Evolutionary conservation across 2,797 vertebrate genomes (phyloP), one percentile per base, ranked within the genome.

Genomic region (Brotula barbata): DNA sequence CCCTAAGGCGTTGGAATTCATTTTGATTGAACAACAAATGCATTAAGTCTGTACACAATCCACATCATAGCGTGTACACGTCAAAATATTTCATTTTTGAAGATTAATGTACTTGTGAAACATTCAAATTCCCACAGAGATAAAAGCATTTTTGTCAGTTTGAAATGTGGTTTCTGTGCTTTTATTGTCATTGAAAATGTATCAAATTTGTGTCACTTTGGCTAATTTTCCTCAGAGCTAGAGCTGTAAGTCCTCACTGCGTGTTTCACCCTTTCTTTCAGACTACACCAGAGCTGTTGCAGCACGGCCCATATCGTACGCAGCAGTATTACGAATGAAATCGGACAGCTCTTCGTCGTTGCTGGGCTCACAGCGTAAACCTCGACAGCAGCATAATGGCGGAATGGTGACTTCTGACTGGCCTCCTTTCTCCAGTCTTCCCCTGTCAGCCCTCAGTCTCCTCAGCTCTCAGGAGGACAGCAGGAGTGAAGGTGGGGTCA

Each of bases 311-410:
- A 87, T 93, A 33, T 91, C 95, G 13, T 95, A 96, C 41, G 92
- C 94, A 68, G 92, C 95, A 14, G 91, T 98, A 51, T 67, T 96
- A 74, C 91, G 94, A 82, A 94, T 95, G 86, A 98, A 93, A 88
- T 78, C 91, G 2, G 94, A 91, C 73, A 92, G 94, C 74, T 92
- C 92, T 5, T 88, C 92, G 46, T 70, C 93, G 8, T 74, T 87
- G 72, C 89, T 91, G 75, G 89, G 77, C 79, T 88, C 93, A 34
- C 93, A 92, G 73, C 81, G 73, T 78, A 91, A 93, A 86, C 87
- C 92, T 48, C 89, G 90, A 60, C 88, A 92, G 58, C 89, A 87
- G 71, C 88, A 84, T 85, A 53, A 85, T 63, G 3, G 74, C 75
- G 83, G 92, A 14, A 78, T 70, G 21, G 77, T 80, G 67, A 85